Conservation (phyloP, 2,888 invertebrate genomes). For the Acanthosoma haemorrhoidale region DNA sequence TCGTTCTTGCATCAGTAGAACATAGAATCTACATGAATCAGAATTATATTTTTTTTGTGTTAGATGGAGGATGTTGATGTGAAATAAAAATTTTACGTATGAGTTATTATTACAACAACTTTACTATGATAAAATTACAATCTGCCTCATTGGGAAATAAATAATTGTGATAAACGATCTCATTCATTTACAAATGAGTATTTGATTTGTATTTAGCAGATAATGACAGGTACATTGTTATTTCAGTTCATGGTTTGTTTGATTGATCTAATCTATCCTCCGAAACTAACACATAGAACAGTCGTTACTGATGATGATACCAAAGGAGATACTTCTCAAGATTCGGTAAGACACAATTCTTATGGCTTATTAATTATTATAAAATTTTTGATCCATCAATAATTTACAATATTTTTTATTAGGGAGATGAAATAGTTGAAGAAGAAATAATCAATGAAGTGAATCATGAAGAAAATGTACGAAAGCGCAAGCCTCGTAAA, state of each 20-base stretch:
- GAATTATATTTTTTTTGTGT: too few relatives aligned
- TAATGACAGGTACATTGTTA: too few relatives aligned
- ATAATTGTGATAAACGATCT: too few relatives aligned
- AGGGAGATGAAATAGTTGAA: slow-evolving; percentile 48
- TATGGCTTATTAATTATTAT: neutral
- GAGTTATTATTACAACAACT: too few relatives aligned
- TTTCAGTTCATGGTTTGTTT: slow-evolving; percentile 72
- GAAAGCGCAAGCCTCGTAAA: slow-evolving; percentile 68
- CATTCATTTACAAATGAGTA: too few relatives aligned
- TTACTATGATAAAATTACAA: too few relatives aligned
- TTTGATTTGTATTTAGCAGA: too few relatives aligned
- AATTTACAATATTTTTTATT: slow-evolving; percentile 40
- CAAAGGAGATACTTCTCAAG: slow-evolving; percentile 47
- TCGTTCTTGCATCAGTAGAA: too few relatives aligned
- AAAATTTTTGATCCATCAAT: neutral
- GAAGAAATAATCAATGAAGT: slow-evolving; percentile 44
- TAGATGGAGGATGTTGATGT: too few relatives aligned
- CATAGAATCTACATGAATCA: too few relatives aligned
- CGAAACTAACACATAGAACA: slow-evolving; percentile 51
- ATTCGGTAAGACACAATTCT: slow-evolving; percentile 45
- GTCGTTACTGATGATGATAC: slow-evolving; percentile 38
- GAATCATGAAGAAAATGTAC: slow-evolving; percentile 44
- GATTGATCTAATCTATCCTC: slow-evolving; percentile 80
- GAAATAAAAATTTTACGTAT: too few relatives aligned
- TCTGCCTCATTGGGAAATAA: too few relatives aligned